Evolutionary conservation across 2,888 invertebrate genomes (phyloP), one percentile per base, ranked within the genome.

Genomic region (Latrodectus elegans): DNA sequence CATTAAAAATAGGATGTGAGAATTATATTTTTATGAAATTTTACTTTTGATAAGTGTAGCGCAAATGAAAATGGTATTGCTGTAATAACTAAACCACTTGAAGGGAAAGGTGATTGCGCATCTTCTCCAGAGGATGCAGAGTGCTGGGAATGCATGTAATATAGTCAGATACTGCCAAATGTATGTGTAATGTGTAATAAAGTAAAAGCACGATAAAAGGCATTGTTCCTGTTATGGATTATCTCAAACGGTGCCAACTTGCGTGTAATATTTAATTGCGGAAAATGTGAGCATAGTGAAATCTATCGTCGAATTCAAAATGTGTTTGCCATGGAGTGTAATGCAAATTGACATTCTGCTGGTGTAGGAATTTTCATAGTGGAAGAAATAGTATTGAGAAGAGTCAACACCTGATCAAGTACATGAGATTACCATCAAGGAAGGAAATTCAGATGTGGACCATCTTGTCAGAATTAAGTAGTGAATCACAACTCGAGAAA

Each of bases 221-320:
- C 38, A 38, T 38, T 38, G 4, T 75, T 75, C 49, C 26, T 4
- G 60, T 75, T 60, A 75, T 64, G 75, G 60, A 60, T 75, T 8
- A 4, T 38, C 26, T 60, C 64, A 64, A 60, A 75, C n/a, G 49
- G 15, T 26, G 64, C 26, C 75, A 75, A 75, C 75, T 8, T 1
- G 26, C 75, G 64, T 60, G 12, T 17, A 74, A 75, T 75, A 60
- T 75, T 75, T 60, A 60, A 60, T 9, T 8, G 75, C 60, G 64
- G 22, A 75, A 75, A 64, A 75, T 75, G 64, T 75, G 75, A 75
- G 75, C 26, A 55, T 11, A 17, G 11, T 52, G 64, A 75, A 38
- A 75, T 60, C 49, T 75, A 26, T 60, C 75, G 49, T 60, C 64
- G 38, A 22, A 75, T 73, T 9, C 73, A 73, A 51, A 52, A 73